These are phyloP conservation scores for Heteromormyrus szaboi DNA, from an alignment of 2,797 vertebrate species.

Conservation along the genomic window DNA sequence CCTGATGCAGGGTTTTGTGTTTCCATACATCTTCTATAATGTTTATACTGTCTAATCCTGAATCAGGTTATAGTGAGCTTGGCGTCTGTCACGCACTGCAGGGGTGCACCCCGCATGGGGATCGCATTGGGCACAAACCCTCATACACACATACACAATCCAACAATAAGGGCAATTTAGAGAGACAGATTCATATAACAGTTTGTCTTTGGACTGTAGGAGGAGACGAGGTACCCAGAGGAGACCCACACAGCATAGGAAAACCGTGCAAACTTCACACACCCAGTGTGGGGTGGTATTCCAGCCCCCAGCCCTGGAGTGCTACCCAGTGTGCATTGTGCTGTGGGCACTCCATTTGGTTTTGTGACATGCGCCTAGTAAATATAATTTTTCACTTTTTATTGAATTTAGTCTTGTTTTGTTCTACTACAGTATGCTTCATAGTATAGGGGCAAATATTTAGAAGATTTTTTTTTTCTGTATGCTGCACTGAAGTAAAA, in stretches of 20 bases:
- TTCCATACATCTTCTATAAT: background rate
- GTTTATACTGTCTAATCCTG: background rate
- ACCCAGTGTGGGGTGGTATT: background rate
- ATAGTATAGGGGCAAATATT: background rate
- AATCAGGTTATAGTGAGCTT: background rate
- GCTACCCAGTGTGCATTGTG: background rate
- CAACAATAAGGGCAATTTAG: background rate
- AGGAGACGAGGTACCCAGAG: background rate
- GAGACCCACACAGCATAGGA: background rate
- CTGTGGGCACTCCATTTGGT: background rate
- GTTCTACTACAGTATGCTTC: background rate
- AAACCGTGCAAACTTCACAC: background rate
- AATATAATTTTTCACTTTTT: background rate
- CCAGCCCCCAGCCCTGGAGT: background rate
- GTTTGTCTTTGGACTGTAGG: background rate
- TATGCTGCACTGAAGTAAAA: conserved; percentile 1
- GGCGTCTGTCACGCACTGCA: background rate
- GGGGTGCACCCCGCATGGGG: background rate
- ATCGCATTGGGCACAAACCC: background rate
- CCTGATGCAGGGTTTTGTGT: background rate
- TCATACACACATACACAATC: background rate
- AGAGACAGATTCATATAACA: background rate
- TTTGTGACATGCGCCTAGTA: background rate
- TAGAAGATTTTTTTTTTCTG: background rate
- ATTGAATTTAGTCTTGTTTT: background rate